phyloP scores from a whole-genome alignment of 2,797 vertebrate species.

The Oophaga sylvatica region DNA sequence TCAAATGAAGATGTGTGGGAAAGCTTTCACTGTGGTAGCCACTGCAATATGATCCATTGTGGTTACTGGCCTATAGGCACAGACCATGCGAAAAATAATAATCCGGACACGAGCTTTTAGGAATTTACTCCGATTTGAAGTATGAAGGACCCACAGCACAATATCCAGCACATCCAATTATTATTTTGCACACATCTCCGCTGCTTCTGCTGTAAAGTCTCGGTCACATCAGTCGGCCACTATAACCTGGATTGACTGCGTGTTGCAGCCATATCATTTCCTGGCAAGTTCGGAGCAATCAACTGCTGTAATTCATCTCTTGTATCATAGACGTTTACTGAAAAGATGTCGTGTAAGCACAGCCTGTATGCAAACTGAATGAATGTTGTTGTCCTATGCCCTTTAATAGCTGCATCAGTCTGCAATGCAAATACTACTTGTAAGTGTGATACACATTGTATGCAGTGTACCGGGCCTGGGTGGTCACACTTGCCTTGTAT shows the following conservation, averaged over 20 bases:
- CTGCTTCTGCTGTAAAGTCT: slow-evolving; percentile 26
- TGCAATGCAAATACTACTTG: slow-evolving; percentile 48
- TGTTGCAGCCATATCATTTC: slow-evolving; percentile 13
- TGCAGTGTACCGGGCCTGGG: slow-evolving; percentile 9
- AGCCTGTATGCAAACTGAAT: slow-evolving; percentile 47
- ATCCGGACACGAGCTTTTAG: neutral
- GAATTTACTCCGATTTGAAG: neutral
- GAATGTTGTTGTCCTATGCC: slow-evolving; percentile 38
- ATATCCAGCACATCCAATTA: slow-evolving; percentile 11
- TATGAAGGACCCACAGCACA: slow-evolving; percentile 45
- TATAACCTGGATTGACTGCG: neutral
- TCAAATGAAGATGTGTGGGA: slow-evolving; percentile 21
- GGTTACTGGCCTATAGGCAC: slow-evolving; percentile 24
- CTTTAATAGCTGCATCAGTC: slow-evolving; percentile 57
- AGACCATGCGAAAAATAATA: slow-evolving; percentile 10
- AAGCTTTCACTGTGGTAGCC: slow-evolving; percentile 18
- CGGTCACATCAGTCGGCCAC: slow-evolving; percentile 20
- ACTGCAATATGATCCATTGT: slow-evolving; percentile 52
- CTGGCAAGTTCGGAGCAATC: slow-evolving; percentile 22
- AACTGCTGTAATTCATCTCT: slow-evolving; percentile 51
- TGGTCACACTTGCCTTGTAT: slow-evolving; percentile 46
- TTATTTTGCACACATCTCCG: slow-evolving; percentile 39
- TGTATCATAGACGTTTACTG: slow-evolving; percentile 14
- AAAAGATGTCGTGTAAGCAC: slow-evolving; percentile 42
- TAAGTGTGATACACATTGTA: slow-evolving; percentile 14